A percentile compares a stretch with the other conserved stretches of the same genome.
phyloP scores from a whole-genome alignment of 1,140 invertebrate species.

The Propsilocerus akamusi region DNA sequence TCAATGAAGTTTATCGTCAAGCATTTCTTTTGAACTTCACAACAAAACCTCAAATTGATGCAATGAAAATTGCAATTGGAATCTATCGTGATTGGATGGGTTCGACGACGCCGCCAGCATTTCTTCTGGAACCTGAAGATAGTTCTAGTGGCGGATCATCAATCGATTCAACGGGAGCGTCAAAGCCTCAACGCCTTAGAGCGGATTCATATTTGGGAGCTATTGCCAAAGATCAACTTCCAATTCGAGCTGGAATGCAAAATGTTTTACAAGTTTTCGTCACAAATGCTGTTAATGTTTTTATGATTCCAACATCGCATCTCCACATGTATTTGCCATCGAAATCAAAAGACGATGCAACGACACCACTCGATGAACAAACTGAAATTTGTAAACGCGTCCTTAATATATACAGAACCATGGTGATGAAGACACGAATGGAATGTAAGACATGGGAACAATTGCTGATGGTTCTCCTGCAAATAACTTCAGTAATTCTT shows the following conservation, averaged over 20 bases:
- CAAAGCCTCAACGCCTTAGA: conserved; percentile 35
- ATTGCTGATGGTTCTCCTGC: conserved; percentile 65
- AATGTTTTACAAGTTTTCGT: conserved; percentile 88
- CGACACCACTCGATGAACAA: conserved; percentile 61
- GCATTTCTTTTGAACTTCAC: conserved; percentile 79
- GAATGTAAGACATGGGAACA: conserved; percentile 87
- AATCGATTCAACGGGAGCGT: conserved; percentile 8
- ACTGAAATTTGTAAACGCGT: conserved; percentile 93
- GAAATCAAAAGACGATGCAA: conserved; percentile 21
- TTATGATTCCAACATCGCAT: conserved; percentile 51
- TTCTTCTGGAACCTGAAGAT: conserved; percentile 68
- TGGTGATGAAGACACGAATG: conserved; percentile 92
- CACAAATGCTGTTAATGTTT: conserved; percentile 89
- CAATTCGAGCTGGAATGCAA: conserved; percentile 63
- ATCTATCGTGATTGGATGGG: conserved; percentile 94
- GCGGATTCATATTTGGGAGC: conserved; percentile 71
- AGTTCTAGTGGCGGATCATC: conserved; percentile 14
- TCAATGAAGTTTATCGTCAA: conserved; percentile 86
- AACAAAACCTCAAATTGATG: conserved; percentile 44
- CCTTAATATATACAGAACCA: conserved; percentile 89
- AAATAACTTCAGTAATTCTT: conserved; percentile 81
- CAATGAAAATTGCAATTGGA: conserved; percentile 73
- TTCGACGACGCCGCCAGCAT: conserved; percentile 58
- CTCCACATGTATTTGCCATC: conserved; percentile 24
- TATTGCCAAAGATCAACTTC: conserved; percentile 55